Conservation (phyloP, 2,113 vertebrate species). For the Notiomystis cincta region DNA sequence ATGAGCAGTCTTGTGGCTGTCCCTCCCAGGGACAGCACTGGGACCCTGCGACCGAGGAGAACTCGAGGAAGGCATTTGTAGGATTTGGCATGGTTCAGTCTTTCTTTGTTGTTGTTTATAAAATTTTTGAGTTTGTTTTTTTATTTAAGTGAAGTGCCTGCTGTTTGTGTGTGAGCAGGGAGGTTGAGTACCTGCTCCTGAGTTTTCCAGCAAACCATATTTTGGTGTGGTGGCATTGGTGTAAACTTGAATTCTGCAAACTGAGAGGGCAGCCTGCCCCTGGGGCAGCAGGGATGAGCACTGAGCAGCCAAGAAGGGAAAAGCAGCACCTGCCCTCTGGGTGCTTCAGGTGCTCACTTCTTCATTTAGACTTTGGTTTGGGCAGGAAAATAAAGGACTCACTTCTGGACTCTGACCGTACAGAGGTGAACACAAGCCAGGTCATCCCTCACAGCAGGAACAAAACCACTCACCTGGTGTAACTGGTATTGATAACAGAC, state of each 20-base stretch:
- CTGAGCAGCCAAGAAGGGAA: not conserved
- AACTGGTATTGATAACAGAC: not conserved
- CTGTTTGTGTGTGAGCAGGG: not conserved
- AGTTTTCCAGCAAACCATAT: not conserved
- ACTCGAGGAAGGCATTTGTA: not conserved
- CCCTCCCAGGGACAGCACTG: not conserved
- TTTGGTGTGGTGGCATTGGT: not conserved
- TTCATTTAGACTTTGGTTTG: not conserved
- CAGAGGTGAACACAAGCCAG: not conserved
- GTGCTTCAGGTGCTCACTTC: not conserved
- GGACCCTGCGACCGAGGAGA: not conserved
- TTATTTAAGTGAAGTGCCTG: not conserved
- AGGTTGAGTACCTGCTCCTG: not conserved
- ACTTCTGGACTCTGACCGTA: not conserved
- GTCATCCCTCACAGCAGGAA: not conserved
- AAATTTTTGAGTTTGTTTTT: not conserved
- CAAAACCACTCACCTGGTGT: not conserved
- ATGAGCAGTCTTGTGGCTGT: not conserved
- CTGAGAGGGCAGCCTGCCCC: not conserved
- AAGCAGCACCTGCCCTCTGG: not conserved
- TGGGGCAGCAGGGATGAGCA: not conserved
- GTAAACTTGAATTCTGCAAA: slow-evolving; percentile 11
- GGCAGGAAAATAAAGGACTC: not conserved
- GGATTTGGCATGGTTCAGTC: not conserved
- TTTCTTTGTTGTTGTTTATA: not conserved